Percentiles rank a stretch among this genome's conserved stretches.
phyloP scores from a whole-genome alignment of 2,113 vertebrate genomes.

The Xyrauchen texanus region DNA sequence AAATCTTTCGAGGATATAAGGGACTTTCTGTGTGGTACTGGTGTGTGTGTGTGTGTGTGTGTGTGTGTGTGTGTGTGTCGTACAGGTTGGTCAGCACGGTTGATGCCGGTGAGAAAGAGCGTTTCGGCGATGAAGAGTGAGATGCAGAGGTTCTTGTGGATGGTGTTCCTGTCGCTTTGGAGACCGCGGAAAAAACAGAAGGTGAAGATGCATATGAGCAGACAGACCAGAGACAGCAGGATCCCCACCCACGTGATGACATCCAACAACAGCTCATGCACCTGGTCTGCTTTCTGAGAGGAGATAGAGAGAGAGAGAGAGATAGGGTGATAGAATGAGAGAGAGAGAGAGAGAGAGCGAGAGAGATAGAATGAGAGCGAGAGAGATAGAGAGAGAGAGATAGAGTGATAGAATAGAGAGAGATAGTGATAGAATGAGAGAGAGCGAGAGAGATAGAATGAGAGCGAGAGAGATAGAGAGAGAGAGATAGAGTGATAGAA shows the following conservation, averaged over 20 bases:
- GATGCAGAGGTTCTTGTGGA: conserved; percentile 98
- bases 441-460: conserved; percentile 8
- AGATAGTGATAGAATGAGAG: too few relatives aligned
- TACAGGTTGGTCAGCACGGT: conserved; percentile 95
- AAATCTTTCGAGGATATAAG: conserved; percentile 18
- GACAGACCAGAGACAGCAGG: conserved; percentile 93
- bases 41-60: neutral
- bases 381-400: too few relatives aligned
- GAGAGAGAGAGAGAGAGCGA: too few relatives aligned
- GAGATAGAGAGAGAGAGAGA: neutral
- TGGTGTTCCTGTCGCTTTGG: conserved; percentile 97
- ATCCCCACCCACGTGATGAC: conserved; percentile 99
- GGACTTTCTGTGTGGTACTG: neutral
- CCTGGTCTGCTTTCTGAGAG: conserved; percentile 86
- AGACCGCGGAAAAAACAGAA: conserved; percentile 99
- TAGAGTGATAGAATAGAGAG: too few relatives aligned
- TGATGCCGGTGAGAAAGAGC: conserved; percentile 95
- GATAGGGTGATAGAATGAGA: too few relatives aligned
- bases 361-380: conserved; percentile 4
- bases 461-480: too few relatives aligned
- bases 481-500: conserved; percentile 10
- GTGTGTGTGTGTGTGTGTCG: conserved; percentile 53
- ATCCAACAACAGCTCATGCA: conserved; percentile 92
- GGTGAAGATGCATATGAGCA: conserved; percentile 99
- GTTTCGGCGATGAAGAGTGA: conserved; percentile 97